phyloP scores from a whole-genome alignment of 2,113 vertebrate species.

The Pelecanoides urinatrix region DNA sequence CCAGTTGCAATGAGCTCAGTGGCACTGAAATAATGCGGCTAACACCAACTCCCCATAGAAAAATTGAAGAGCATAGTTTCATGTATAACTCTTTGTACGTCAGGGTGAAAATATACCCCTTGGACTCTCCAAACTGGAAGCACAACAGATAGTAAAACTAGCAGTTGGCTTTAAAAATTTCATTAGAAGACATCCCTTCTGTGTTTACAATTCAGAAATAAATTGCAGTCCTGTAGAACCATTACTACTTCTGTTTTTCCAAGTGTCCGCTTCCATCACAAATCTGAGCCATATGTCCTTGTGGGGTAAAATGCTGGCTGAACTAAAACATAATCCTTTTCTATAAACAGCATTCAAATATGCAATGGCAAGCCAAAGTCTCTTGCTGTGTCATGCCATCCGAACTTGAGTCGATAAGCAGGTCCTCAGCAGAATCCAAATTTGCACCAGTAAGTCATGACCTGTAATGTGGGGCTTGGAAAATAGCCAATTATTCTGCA shows the following conservation, averaged over 20 bases:
- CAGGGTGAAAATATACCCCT: neutral
- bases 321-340: neutral
- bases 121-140: neutral
- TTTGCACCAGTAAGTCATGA: neutral
- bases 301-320: neutral
- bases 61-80: neutral
- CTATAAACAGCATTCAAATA: neutral
- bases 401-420: neutral
- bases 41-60: neutral
- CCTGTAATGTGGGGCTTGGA: neutral
- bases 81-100: neutral
- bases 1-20: neutral
- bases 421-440: slow-evolving; percentile 11
- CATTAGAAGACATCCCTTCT: neutral
- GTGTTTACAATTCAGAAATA: neutral
- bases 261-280: neutral
- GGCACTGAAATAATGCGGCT: neutral
- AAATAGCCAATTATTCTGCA: neutral
- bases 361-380: neutral
- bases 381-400: neutral
- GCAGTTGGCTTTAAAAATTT: neutral
- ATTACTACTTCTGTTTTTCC: neutral
- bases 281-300: neutral
- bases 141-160: neutral
- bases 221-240: neutral